Evolutionary conservation across 2,888 invertebrate genomes (phyloP), one percentile per base, ranked within the genome.

Genomic region (Tenthredo notha): DNA sequence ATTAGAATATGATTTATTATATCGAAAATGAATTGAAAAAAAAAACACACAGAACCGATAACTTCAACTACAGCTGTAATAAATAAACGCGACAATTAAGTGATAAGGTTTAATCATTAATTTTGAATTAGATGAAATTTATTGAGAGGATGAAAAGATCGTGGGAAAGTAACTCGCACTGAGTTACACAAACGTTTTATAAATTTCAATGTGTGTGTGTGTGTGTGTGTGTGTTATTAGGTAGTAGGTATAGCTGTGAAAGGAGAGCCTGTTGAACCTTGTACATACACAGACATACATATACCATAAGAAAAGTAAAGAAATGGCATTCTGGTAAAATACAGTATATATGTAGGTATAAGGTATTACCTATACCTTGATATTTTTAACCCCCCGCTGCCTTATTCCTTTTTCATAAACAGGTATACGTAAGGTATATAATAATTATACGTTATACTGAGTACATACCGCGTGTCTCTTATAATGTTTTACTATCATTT

Each of bases 251-350:
- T 61, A 67, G 67, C 29, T 33, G 67, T 67, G 67, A 67, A 67
- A 67, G 67, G 67, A 67, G 67, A 67, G 67, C 67, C 67, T 67
- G 67, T 67, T 67, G 33, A 33, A 67, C 67, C 67, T 33, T n/a
- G 54, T 10, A 61, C 25, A 12, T 0, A 61, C 25, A 29, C 25
- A 61, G 0, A 15, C 12, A 10, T 12, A 5, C 21, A 25, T n/a
- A 61, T 25, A 29, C 61, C 3, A 25, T 12, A 33, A 15, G 33
- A 67, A 67, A 67, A 29, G 6, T 9, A 5, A 33, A 67, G 33
- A 67, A 67, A 67, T 67, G 67, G 67, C 29, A 67, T 67, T 67
- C 67, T 33, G 3, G 29, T 33, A 33, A 12, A 33, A 61, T 61
- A 61, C 21, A 25, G 54, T 54, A 54, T 54, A 54, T n/a, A n/a